A percentile compares a stretch with the other conserved stretches of the same genome.
phyloP scores from a whole-genome alignment of 2,888 invertebrate genomes.

The Noctua pronuba region DNA sequence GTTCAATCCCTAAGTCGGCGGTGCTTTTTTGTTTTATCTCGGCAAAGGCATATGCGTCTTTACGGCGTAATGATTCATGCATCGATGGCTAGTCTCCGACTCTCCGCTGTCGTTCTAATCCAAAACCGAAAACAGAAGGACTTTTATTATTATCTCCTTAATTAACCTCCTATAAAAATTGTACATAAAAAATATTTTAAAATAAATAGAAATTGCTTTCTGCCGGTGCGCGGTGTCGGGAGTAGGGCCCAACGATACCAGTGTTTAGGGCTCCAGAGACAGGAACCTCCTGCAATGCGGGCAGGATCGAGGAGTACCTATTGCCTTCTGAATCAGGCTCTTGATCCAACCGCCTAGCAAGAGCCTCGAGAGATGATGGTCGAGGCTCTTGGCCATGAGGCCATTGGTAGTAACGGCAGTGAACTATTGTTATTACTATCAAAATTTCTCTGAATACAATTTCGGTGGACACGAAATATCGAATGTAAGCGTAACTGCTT shows the following conservation, averaged over 20 bases:
- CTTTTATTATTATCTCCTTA: too few species aligned
- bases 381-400: background rate
- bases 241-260: background rate
- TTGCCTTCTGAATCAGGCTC: background rate
- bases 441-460: constrained; percentile 3
- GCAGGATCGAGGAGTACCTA: background rate
- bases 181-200: too few species aligned
- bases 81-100: background rate
- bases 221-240: background rate
- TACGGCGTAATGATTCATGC: too few species aligned
- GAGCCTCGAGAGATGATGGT: too few species aligned
- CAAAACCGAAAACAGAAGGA: background rate
- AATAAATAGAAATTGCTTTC: background rate
- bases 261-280: background rate
- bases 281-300: background rate
- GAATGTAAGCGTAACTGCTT: constrained; percentile 2
- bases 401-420: background rate
- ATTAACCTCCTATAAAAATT: too few species aligned
- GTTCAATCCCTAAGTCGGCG: too few species aligned
- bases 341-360: too few species aligned
- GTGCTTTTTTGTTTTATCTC: too few species aligned
- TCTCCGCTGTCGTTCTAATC: background rate
- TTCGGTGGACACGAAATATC: background rate
- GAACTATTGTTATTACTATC: background rate
- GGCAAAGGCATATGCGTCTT: too few species aligned